phyloP scores from a whole-genome alignment of 2,888 invertebrate species.

The Elaeidobius kamerunicus region DNA sequence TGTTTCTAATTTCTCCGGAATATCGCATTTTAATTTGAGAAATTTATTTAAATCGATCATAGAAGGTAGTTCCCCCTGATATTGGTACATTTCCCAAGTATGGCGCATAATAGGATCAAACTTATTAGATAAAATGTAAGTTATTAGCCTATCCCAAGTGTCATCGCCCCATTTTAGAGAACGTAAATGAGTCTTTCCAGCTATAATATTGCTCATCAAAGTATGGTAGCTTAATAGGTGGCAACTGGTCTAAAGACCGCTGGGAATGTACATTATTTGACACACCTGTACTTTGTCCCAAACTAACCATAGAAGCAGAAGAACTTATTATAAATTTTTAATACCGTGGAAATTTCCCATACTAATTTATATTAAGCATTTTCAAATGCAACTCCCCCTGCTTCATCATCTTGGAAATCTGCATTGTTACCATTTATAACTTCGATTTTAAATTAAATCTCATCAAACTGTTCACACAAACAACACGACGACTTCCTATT shows the following conservation, averaged over 20 bases:
- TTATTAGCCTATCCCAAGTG: constrained; percentile 23
- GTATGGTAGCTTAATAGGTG: constrained; percentile 4
- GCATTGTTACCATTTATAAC: not conserved
- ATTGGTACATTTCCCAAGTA: constrained; percentile 22
- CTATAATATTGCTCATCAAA: constrained; percentile 12
- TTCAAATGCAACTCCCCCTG: not conserved
- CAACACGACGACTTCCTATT: too few relatives aligned
- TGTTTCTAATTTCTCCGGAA: constrained; percentile 23
- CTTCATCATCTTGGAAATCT: not conserved
- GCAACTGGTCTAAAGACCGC: constrained; percentile 2
- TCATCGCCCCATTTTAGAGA: constrained; percentile 21
- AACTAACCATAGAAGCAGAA: not conserved
- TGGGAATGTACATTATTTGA: not conserved
- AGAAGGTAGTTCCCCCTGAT: constrained; percentile 8
- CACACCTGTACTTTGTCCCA: not conserved
- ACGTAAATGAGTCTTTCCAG: constrained; percentile 16
- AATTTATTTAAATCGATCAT: constrained; percentile 23
- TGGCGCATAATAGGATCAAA: constrained; percentile 14
- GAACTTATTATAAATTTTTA: not conserved
- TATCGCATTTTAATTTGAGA: constrained; percentile 20
- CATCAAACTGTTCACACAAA: not conserved
- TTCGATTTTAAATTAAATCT: constrained; percentile 4
- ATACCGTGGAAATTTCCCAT: not conserved
- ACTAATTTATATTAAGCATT: constrained; percentile 2
- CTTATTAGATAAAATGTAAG: constrained; percentile 21